Evolutionary conservation across 2,113 vertebrate genomes (phyloP).

Genomic region (Saguinus midas): DNA sequence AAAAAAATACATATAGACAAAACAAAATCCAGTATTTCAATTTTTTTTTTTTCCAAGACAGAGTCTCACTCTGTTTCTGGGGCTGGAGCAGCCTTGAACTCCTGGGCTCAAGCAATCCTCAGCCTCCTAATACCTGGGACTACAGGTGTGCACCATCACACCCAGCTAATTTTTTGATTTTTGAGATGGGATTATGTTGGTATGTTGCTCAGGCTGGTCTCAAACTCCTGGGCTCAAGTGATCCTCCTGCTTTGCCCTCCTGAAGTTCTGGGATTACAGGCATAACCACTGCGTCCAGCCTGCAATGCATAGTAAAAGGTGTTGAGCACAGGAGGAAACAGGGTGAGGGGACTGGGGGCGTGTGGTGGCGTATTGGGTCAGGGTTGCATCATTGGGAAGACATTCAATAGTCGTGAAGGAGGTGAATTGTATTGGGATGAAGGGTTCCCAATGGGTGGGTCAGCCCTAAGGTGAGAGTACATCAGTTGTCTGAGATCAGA

Average conservation of each 20-base stretch:
- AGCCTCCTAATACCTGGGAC: neutral
- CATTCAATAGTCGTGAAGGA: neutral
- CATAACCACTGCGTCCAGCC: neutral
- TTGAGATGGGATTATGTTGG: neutral
- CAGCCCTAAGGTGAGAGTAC: neutral
- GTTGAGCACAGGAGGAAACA: neutral
- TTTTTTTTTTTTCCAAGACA: too few species aligned
- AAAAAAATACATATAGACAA: too few species aligned
- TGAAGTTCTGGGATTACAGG: neutral
- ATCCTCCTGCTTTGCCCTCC: neutral
- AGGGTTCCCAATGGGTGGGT: neutral
- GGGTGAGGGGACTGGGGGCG: neutral
- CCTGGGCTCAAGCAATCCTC: neutral
- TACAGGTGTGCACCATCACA: neutral
- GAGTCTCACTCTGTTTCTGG: neutral
- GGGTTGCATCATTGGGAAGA: neutral
- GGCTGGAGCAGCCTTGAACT: neutral
- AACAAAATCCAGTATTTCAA: too few species aligned
- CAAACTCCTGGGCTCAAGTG: neutral
- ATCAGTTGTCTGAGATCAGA: neutral
- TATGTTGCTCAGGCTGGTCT: neutral
- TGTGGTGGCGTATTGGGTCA: neutral
- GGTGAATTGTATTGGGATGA: neutral
- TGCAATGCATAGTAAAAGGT: neutral
- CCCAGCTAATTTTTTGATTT: neutral